phyloP scores from a whole-genome alignment of 2,113 vertebrate genomes.

The Sapajus apella region DNA sequence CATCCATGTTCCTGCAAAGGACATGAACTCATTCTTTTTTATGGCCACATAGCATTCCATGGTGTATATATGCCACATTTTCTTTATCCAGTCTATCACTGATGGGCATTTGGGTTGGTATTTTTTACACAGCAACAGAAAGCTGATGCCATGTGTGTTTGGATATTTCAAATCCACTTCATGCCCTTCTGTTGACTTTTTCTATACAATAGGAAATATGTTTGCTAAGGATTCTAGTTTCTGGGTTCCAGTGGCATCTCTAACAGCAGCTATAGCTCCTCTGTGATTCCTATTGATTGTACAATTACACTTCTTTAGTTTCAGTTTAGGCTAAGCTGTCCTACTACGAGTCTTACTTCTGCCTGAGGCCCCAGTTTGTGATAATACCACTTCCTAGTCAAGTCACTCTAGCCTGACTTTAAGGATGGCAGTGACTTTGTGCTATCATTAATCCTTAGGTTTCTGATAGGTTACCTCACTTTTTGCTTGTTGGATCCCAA shows the following conservation, averaged over 20 bases:
- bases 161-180: neutral
- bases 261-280: neutral
- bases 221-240: neutral
- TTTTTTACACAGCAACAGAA: neutral
- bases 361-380: neutral
- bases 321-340: neutral
- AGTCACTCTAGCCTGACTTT: neutral
- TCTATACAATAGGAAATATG: neutral
- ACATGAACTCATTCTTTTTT: too few relatives aligned
- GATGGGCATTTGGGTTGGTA: too few relatives aligned
- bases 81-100: too few relatives aligned
- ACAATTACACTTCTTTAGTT: too few relatives aligned
- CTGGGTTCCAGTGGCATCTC: neutral
- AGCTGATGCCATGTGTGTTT: neutral
- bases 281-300: neutral
- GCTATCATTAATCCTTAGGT: neutral
- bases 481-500: too few relatives aligned
- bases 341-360: neutral
- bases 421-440: neutral
- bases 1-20: too few relatives aligned
- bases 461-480: neutral
- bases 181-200: neutral
- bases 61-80: too few relatives aligned
- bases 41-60: too few relatives aligned
- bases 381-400: neutral